phyloP scores from a whole-genome alignment of 2,888 invertebrate species.

The Temnothorax unifasciatus region DNA sequence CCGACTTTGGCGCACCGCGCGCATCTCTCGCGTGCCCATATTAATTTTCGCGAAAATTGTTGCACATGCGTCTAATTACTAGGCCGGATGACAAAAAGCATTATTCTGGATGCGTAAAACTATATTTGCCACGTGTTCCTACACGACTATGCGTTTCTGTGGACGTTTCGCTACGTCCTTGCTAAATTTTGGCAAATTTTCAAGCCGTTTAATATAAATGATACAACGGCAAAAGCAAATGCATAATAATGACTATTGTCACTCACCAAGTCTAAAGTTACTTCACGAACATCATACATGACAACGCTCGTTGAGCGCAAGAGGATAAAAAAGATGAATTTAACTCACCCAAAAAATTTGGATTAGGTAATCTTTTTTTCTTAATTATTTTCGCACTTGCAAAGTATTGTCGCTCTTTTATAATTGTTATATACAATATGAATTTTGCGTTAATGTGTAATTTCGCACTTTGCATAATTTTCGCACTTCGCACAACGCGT shows the following conservation, averaged over 20 bases:
- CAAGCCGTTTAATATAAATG: constrained; percentile 39
- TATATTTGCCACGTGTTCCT: neutral
- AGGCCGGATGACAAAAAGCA: constrained; percentile 3
- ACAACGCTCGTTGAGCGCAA: neutral
- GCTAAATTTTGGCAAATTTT: constrained; percentile 39
- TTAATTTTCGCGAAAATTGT: constrained; percentile 49
- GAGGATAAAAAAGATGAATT: constrained; percentile 21
- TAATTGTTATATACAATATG: neutral
- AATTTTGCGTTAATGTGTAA: neutral
- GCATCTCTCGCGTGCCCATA: neutral
- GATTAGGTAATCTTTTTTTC: neutral
- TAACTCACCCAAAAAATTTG: neutral
- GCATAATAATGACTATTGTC: constrained; percentile 9
- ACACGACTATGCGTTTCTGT: neutral
- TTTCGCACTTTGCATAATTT: neutral
- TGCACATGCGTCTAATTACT: constrained; percentile 42
- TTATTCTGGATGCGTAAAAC: constrained; percentile 12
- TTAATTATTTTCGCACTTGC: neutral
- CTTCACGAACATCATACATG: neutral
- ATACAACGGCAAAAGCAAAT: neutral
- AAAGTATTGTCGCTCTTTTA: neutral
- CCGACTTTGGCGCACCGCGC: constrained; percentile 9
- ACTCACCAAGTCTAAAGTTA: constrained; percentile 7
- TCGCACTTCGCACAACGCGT: no score
- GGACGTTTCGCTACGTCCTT: no score